A percentile compares a stretch with the other conserved stretches of the same genome.
Conservation (phyloP, 2,888 invertebrate genomes). For the Tachina grossa region DNA sequence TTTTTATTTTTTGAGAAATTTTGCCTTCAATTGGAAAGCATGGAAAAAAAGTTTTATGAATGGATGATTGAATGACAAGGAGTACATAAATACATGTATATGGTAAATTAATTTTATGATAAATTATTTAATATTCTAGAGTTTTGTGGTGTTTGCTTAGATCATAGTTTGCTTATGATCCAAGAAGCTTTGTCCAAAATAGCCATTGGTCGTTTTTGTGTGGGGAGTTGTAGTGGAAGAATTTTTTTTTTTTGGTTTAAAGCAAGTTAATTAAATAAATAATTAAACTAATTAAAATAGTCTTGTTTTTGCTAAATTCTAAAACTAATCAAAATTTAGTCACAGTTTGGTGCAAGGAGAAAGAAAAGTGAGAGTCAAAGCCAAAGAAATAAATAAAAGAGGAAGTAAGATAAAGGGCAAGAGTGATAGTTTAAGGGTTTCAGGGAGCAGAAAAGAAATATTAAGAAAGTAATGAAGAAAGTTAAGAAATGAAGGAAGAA, state of each 20-base stretch:
- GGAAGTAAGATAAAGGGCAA: neutral
- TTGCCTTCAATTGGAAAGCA: slow-evolving; percentile 33
- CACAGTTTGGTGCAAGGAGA: slow-evolving; percentile 22
- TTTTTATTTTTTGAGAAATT: slow-evolving; percentile 5
- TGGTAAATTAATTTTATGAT: slow-evolving; percentile 28
- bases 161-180: slow-evolving; percentile 13
- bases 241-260: slow-evolving; percentile 76
- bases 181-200: slow-evolving; percentile 50
- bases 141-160: slow-evolving; percentile 24
- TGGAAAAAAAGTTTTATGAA: slow-evolving; percentile 12
- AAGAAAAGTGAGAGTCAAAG: neutral
- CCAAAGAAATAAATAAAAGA: slow-evolving; percentile 1
- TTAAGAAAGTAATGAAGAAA: slow-evolving; percentile 1
- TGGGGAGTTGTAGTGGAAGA: neutral
- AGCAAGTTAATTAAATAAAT: slow-evolving; percentile 79
- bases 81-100: neutral
- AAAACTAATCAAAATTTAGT: slow-evolving; percentile 69
- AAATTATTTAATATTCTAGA: slow-evolving; percentile 14
- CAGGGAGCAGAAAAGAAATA: neutral
- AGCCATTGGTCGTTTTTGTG: slow-evolving; percentile 63
- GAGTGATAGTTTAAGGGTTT: slow-evolving; percentile 1
- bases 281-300: slow-evolving; percentile 73
- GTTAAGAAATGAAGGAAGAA: slow-evolving; percentile 7
- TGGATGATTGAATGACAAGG: slow-evolving; percentile 11
- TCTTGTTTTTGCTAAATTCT: slow-evolving; percentile 59